Base-by-base conservation (phyloP, 2,797 vertebrate species). In the Manis crassicaudata region DNA sequence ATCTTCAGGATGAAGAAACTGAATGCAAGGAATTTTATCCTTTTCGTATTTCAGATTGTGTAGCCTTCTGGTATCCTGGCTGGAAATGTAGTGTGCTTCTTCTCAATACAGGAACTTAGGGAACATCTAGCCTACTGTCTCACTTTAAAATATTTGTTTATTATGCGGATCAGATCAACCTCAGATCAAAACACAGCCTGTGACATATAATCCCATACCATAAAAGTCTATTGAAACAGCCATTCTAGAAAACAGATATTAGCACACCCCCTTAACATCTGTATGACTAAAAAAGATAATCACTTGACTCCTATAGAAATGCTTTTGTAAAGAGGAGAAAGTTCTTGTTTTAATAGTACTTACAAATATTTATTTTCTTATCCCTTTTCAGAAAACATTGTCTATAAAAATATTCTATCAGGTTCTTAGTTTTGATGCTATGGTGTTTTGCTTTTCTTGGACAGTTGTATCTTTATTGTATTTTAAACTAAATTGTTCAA, bases 111-210 rank as follows among this genome's bases (percentile, higher is more conserved):
- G 72, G n/a, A n/a, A 18, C 52, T 90, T 43, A 54, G 37, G 21
- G 68, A 52, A 21, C 18, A 82, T 60, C 32, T 50, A 79, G 46
- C 6, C 13, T 43, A 25, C 17, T 1, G 1, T 77, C 17, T 89
- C 67, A 62, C 46, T 94, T 94, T 52, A 77, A 87, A 91, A 84
- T 27, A 79, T 29, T 70, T 96, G 21, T 37, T 92, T 81, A 52
- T 68, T 96, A 37, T 68, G 29, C 87, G 83, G 46, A 65, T 82
- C 62, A 29, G 29, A 88, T 68, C 50, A 84, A 90, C 11, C n/a
- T 43, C 46, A 83, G 58, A 52, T 84, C 63, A 88, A 96, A 95
- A 91, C 27, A 87, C 1, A 77, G 50, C 43, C 79, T 62, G n/a
- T 23, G 80, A 37, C 91, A 91, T 72, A 88, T 29, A 85, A 92